A percentile compares a stretch with the other conserved stretches of the same genome.
Evolutionary conservation across 2,888 invertebrate species (phyloP).

Genomic region (Stenurella melanura): DNA sequence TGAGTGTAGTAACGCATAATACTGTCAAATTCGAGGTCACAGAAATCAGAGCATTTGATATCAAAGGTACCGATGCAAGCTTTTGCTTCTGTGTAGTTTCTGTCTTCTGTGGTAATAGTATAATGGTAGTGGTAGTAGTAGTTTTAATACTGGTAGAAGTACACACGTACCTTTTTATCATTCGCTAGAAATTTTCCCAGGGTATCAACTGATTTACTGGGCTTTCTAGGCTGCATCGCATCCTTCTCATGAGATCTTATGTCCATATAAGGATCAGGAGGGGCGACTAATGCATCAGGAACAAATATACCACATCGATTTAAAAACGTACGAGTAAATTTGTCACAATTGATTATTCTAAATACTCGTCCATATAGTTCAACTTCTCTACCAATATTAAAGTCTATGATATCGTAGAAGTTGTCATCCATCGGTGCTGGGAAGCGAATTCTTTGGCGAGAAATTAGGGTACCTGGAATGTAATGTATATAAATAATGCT

Average conservation of each 20-base stretch:
- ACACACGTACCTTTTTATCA: slow-evolving; percentile 78
- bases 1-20: too few species aligned
- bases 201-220: slow-evolving; percentile 78
- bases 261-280: slow-evolving; percentile 76
- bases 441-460: slow-evolving; percentile 87
- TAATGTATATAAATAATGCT: too few species aligned
- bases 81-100: too few species aligned
- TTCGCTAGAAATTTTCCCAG: slow-evolving; percentile 89
- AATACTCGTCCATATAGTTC: slow-evolving; percentile 87
- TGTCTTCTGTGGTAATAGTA: too few species aligned
- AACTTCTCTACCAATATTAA: slow-evolving; percentile 89
- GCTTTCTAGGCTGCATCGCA: slow-evolving; percentile 72
- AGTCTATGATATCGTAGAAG: slow-evolving; percentile 89
- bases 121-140: too few species aligned
- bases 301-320: slow-evolving; percentile 90
- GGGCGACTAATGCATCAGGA: slow-evolving; percentile 80
- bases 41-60: too few species aligned
- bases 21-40: too few species aligned
- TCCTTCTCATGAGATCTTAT: slow-evolving; percentile 71
- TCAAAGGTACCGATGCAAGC: too few species aligned
- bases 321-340: slow-evolving; percentile 89
- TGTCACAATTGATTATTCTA: slow-evolving; percentile 89
- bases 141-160: too few species aligned
- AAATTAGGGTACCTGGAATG: slow-evolving; percentile 83
- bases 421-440: slow-evolving; percentile 83